Conservation (phyloP, 2,888 invertebrate genomes). For the Tetropium fuscum region DNA sequence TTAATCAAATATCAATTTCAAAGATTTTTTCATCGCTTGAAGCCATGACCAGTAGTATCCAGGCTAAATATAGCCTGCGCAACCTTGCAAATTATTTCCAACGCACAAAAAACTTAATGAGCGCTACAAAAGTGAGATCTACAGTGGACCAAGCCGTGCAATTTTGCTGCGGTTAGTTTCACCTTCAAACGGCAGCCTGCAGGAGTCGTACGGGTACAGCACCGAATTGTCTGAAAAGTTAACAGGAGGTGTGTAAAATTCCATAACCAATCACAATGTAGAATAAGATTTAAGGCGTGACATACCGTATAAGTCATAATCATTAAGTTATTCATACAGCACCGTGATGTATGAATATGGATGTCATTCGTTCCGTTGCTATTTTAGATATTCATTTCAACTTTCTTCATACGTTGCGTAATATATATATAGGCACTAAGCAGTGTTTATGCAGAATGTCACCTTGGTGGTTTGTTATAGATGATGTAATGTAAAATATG, state of each 20-base stretch:
- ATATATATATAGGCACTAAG: too few species aligned
- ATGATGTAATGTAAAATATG: constrained; percentile 3
- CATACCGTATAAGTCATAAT: constrained; percentile 58
- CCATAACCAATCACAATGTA: constrained; percentile 52
- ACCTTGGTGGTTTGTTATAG: constrained; percentile 5
- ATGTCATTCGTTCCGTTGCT: constrained; percentile 9
- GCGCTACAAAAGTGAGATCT: constrained; percentile 4
- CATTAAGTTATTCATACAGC: constrained; percentile 56
- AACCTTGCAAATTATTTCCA: constrained; percentile 51
- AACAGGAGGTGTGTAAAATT: constrained; percentile 59
- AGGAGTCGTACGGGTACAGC: constrained; percentile 16
- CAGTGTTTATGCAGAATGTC: not conserved
- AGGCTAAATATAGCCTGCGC: constrained; percentile 47
- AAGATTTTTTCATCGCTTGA: constrained; percentile 16
- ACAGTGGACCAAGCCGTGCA: constrained; percentile 3
- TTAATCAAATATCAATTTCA: constrained; percentile 29
- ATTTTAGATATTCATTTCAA: constrained; percentile 4
- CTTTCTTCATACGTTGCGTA: constrained; percentile 13
- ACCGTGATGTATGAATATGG: constrained; percentile 49
- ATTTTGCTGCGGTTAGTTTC: constrained; percentile 10
- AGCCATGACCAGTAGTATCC: constrained; percentile 13
- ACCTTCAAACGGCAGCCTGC: constrained; percentile 14
- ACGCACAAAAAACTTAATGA: constrained; percentile 7
- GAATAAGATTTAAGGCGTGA: constrained; percentile 55
- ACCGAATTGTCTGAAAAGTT: constrained; percentile 55